These are phyloP conservation scores for Zaprionus ornatus DNA, from an alignment of 1,140 invertebrate species.

Conservation along the genomic window DNA sequence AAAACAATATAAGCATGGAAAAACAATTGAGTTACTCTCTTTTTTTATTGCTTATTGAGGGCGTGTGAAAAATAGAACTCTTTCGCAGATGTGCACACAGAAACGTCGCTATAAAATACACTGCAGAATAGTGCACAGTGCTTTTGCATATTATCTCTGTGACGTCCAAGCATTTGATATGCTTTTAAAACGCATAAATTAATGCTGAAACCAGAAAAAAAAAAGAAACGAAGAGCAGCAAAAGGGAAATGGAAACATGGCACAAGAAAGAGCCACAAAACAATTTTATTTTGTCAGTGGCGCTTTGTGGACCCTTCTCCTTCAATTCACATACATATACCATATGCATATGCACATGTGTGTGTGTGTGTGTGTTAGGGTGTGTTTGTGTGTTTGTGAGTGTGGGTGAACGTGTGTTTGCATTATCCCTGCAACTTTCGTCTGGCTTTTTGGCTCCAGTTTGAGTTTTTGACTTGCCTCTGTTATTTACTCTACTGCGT, in stretches of 20 bases:
- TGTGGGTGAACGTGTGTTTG: slow-evolving; percentile 32
- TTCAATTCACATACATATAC: slow-evolving; percentile 29
- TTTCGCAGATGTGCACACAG: slow-evolving; percentile 67
- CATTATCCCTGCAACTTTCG: slow-evolving; percentile 60
- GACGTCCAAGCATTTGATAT: slow-evolving; percentile 56
- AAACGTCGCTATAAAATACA: slow-evolving; percentile 41
- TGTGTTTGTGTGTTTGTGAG: neutral
- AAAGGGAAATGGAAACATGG: slow-evolving; percentile 11
- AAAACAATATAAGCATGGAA: neutral
- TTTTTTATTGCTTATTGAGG: slow-evolving; percentile 44
- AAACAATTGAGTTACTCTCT: slow-evolving; percentile 12
- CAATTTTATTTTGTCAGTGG: slow-evolving; percentile 65
- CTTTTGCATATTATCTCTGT: slow-evolving; percentile 15
- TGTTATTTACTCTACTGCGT: slow-evolving; percentile 62
- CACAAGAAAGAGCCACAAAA: slow-evolving; percentile 45
- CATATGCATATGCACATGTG: neutral
- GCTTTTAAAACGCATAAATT: slow-evolving; percentile 72
- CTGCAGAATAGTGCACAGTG: slow-evolving; percentile 28
- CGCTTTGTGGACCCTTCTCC: slow-evolving; percentile 42
- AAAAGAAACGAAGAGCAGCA: slow-evolving; percentile 4
- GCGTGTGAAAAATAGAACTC: slow-evolving; percentile 72
- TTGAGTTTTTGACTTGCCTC: slow-evolving; percentile 50
- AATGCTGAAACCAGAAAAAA: slow-evolving; percentile 27
- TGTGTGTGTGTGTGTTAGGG: neutral
- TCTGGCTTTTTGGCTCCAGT: slow-evolving; percentile 67